These are phyloP conservation scores for Acanthochromis polyacanthus DNA, from an alignment of 2,113 vertebrate genomes.

Conservation along the genomic window DNA sequence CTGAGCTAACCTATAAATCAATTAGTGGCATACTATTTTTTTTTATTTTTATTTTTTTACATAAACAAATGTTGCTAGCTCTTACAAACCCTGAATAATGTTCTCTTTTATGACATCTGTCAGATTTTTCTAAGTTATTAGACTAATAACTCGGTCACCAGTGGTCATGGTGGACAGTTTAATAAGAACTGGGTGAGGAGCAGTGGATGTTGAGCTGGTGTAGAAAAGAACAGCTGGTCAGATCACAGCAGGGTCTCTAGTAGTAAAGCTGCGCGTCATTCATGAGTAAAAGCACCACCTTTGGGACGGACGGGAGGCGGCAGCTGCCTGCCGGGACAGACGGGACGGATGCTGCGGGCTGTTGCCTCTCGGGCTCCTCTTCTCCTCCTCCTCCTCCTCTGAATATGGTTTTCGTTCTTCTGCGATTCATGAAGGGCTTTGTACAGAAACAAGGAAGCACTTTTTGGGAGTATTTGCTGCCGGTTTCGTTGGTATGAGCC, in stretches of 20 bases:
- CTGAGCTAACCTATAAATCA: no score
- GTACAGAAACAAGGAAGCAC: neutral
- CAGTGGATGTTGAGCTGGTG: neutral
- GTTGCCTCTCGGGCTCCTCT: neutral
- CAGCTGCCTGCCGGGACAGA: constrained; percentile 54
- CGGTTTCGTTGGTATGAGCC: constrained; percentile 41
- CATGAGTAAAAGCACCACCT: constrained; percentile 71
- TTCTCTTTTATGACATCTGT: no score
- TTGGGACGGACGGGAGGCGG: constrained; percentile 59
- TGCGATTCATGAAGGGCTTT: constrained; percentile 18
- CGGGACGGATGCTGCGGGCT: constrained; percentile 35
- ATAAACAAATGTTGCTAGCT: no score
- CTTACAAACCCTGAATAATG: no score
- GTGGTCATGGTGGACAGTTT: neutral
- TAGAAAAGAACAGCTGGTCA: no score
- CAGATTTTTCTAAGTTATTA: no score
- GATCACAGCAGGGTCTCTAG: constrained; percentile 2
- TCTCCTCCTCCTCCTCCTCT: neutral
- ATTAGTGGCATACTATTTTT: no score
- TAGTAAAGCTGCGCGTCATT: constrained; percentile 54
- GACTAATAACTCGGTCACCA: no score
- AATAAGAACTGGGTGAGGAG: neutral
- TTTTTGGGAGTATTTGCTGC: neutral
- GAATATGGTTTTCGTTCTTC: constrained; percentile 7
- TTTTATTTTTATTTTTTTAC: no score